Evolutionary conservation across 2,888 invertebrate species (phyloP), one percentile per base, ranked within the genome.

Genomic region (Belgica antarctica): DNA sequence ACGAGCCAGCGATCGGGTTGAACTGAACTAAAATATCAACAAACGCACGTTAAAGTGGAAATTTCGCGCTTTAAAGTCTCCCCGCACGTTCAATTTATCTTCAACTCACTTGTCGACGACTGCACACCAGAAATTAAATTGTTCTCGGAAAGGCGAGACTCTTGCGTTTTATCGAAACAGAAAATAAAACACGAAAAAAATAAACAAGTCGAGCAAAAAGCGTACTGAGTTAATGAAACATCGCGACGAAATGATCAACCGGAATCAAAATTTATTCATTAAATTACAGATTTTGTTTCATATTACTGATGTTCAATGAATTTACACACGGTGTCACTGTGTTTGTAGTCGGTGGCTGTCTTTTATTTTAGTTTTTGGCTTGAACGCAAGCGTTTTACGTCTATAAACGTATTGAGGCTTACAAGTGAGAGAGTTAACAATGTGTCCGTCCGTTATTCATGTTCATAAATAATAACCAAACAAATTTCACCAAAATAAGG

Each of bases 391-490:
- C 59, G 4, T 59, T 25, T 27, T 27, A 59, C 27, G 25, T 59
- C 5, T 12, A 22, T 52, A 25, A 59, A 22, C 57, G 41, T 41
- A 41, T 41, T n/a, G 52, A 52, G 17, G 22, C 22, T 17, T 52
- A 52, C 12, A n/a, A 52, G 17, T 52, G 22, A 17, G 52, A 7
- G 46, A 46, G 15, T 17, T 52, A 52, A 52, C 17, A 19, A 3
- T 52, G 52, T 52, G 52, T 52, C 52, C 34, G 34, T 31, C 12
- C 52, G 52, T 52, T 52, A 52, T 41, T 19, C 52, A 52, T 52
- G 52, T 52, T 52, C 52, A 52, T 52, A 52, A 52, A 52, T 52
- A 52, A 52, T 52, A 52, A 52, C 22, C 17, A 52, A 52, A 52
- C 3, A 52, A 52, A 52, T 52, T 52, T 52, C 52, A 52, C 52